phyloP scores from a whole-genome alignment of 2,888 invertebrate species.

The Nomada goodeniana region DNA sequence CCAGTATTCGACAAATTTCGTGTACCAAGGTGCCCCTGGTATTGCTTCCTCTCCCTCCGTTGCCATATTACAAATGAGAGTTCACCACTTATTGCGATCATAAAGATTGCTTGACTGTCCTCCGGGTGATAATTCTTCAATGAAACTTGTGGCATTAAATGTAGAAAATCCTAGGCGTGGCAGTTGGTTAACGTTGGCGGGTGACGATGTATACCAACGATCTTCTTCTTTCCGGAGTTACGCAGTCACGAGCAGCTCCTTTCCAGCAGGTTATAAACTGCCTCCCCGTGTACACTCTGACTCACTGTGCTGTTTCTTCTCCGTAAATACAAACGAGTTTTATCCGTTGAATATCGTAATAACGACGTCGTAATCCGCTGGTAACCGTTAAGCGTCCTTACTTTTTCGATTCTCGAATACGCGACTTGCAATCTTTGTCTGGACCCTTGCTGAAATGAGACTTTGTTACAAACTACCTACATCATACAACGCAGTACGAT shows the following conservation, averaged over 20 bases:
- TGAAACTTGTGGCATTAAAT: not conserved
- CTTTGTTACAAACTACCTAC: not conserved
- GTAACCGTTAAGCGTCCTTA: not conserved
- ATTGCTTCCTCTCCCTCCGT: constrained; percentile 49
- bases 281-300: constrained; percentile 17
- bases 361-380: constrained; percentile 1
- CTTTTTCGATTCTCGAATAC: not conserved
- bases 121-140: not conserved
- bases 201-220: not conserved
- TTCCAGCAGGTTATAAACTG: constrained; percentile 5
- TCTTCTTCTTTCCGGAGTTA: constrained; percentile 12
- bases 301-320: constrained; percentile 27
- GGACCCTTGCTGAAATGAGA: no score
- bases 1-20: constrained; percentile 76
- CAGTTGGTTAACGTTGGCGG: not conserved
- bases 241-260: constrained; percentile 2
- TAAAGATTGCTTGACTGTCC: constrained; percentile 45
- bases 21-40: constrained; percentile 73
- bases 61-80: constrained; percentile 59
- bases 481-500: not conserved
- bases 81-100: constrained; percentile 47
- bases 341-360: constrained; percentile 18
- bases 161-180: not conserved
- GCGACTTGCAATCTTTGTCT: not conserved
- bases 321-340: constrained; percentile 37